These are phyloP conservation scores for Cynopterus brachyotis DNA, from an alignment of 2,113 vertebrate species.

Conservation along the genomic window DNA sequence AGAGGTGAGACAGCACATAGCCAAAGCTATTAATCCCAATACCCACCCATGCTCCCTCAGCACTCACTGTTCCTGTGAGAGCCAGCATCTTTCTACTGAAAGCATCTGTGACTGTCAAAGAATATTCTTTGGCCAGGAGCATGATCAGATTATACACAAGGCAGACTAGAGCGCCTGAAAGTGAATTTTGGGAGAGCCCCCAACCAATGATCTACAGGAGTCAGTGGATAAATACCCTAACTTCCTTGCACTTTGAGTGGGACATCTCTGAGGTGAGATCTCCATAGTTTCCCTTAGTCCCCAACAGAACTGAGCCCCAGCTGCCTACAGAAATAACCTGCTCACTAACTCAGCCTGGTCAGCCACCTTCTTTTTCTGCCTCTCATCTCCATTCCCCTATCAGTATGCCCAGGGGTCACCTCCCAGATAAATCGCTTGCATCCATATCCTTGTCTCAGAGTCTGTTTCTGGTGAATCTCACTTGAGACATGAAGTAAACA, in stretches of 20 bases:
- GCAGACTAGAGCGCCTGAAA: background rate
- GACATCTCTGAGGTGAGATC: background rate
- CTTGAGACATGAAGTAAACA: background rate
- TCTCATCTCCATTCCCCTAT: background rate
- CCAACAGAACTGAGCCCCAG: background rate
- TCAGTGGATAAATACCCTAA: background rate
- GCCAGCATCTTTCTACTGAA: background rate
- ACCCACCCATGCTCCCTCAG: background rate
- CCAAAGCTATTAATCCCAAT: background rate
- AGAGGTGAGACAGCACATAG: accelerated
- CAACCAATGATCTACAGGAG: background rate
- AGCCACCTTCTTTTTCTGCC: background rate
- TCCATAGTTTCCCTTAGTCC: background rate
- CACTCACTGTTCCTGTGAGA: background rate
- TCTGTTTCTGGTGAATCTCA: background rate
- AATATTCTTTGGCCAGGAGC: background rate
- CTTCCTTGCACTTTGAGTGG: background rate
- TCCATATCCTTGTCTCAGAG: background rate
- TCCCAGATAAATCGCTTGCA: background rate
- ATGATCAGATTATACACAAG: background rate
- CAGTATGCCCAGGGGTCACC: background rate
- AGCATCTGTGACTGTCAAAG: background rate
- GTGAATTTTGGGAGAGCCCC: background rate
- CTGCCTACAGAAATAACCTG: background rate
- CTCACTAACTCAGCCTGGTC: background rate